Conservation (phyloP, 2,888 invertebrate genomes). For the Chymomyza caudatula region DNA sequence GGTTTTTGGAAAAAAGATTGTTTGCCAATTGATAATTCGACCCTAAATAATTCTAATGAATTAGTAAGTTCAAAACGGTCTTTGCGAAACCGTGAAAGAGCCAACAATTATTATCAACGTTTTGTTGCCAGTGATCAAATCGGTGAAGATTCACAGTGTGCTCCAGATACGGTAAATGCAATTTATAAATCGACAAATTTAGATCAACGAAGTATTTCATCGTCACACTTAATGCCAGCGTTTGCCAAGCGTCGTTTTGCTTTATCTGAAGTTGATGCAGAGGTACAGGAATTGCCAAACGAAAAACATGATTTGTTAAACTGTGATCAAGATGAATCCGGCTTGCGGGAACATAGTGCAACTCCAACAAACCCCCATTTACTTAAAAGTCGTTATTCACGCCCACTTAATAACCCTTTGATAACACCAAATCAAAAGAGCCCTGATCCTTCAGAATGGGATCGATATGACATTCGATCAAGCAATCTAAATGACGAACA, state of each 20-base stretch:
- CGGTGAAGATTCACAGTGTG: not conserved
- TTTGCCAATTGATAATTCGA: constrained; percentile 12
- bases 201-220: constrained; percentile 77
- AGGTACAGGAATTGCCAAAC: constrained; percentile 35
- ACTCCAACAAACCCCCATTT: not conserved
- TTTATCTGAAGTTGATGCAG: constrained; percentile 7
- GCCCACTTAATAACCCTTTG: not conserved
- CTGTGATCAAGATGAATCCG: constrained; percentile 14
- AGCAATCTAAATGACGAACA: constrained; percentile 29
- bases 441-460: constrained; percentile 25
- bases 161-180: not conserved
- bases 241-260: constrained; percentile 75
- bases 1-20: constrained; percentile 79
- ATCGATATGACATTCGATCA: constrained; percentile 30
- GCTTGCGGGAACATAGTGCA: not conserved
- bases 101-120: constrained; percentile 56
- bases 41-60: constrained; percentile 33
- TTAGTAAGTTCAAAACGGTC: constrained; percentile 50
- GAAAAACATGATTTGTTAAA: constrained; percentile 18
- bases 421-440: not conserved
- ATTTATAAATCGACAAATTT: constrained; percentile 57
- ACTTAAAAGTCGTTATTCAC: not conserved
- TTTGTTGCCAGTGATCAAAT: constrained; percentile 39
- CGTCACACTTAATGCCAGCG: constrained; percentile 77
- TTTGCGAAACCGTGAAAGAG: constrained; percentile 49